phyloP scores from a whole-genome alignment of 2,888 invertebrate genomes.

The Eutolmus rufibarbis region DNA sequence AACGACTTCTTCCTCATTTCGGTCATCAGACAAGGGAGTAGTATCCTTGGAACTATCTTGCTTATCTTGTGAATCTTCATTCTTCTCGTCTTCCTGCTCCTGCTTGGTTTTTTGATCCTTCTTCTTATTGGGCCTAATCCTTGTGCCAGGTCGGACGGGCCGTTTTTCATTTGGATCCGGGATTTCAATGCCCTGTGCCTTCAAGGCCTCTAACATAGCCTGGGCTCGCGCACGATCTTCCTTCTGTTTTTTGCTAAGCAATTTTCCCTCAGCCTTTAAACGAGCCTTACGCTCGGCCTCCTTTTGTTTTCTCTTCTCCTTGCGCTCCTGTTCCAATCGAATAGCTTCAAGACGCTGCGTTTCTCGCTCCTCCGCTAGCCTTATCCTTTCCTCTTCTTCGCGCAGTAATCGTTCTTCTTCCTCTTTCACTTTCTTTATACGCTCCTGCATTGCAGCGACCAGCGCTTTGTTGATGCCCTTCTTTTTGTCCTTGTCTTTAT shows the following conservation, averaged over 20 bases:
- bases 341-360: conserved; percentile 76
- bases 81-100: conserved; percentile 56
- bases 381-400: conserved; percentile 83
- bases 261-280: conserved; percentile 95
- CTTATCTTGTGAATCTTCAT: conserved; percentile 49
- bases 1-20: conserved; percentile 67
- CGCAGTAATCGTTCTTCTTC: conserved; percentile 78
- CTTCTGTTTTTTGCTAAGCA: conserved; percentile 92
- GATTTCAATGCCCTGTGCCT: conserved; percentile 85
- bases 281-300: conserved; percentile 92
- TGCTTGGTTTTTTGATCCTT: conserved; percentile 64
- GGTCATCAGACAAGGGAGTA: conserved; percentile 51
- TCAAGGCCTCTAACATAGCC: conserved; percentile 85
- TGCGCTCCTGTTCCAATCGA: conserved; percentile 84
- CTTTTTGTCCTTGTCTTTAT: conserved; percentile 63
- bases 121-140: conserved; percentile 74
- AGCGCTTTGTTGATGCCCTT: conserved; percentile 84
- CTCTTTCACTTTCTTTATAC: conserved; percentile 85
- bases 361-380: conserved; percentile 77
- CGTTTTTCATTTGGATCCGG: conserved; percentile 74
- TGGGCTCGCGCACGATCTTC: conserved; percentile 88
- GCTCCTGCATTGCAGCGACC: conserved; percentile 91
- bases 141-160: conserved; percentile 73
- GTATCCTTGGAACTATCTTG: conserved; percentile 50
- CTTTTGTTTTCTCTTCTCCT: conserved; percentile 87